These are phyloP conservation scores for Drosophila hydei DNA, from an alignment of 1,140 invertebrate genomes.

Conservation along the genomic window DNA sequence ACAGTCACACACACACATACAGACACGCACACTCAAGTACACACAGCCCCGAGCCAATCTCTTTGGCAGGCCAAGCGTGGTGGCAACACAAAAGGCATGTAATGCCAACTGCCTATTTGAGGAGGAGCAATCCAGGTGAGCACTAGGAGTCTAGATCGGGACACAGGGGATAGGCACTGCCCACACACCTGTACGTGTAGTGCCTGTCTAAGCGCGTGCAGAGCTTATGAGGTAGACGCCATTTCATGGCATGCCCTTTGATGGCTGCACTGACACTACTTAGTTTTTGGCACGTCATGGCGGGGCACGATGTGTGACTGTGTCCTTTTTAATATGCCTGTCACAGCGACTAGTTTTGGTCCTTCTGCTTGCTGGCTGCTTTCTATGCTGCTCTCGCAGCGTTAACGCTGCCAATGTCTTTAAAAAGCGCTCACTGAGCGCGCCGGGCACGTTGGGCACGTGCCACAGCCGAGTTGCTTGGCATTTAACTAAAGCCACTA, in stretches of 20 bases:
- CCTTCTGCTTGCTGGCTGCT: constrained; percentile 8
- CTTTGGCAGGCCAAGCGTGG: constrained; percentile 50
- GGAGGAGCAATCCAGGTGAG: constrained; percentile 4
- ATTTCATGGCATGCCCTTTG: constrained; percentile 63
- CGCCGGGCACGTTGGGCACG: constrained; percentile 56
- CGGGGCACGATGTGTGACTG: constrained; percentile 53
- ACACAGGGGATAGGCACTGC: background rate
- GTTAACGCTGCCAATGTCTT: constrained; percentile 38
- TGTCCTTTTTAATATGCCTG: constrained; percentile 79
- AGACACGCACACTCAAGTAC: constrained; percentile 2
- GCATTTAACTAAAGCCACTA: constrained; percentile 77
- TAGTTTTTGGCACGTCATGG: constrained; percentile 79
- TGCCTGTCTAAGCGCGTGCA: constrained; percentile 12
- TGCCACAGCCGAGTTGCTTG: constrained; percentile 55
- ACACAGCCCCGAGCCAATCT: constrained; percentile 58
- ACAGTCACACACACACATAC: constrained; percentile 34
- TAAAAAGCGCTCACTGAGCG: constrained; percentile 61
- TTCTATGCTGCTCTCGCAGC: background rate
- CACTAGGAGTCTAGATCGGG: background rate
- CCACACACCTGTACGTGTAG: constrained; percentile 64
- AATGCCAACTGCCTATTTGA: constrained; percentile 79
- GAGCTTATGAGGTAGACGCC: constrained; percentile 13
- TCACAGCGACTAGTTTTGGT: constrained; percentile 73
- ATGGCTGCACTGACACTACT: constrained; percentile 76
- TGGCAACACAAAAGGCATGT: constrained; percentile 74